These are phyloP conservation scores for Monoplex corrugatus DNA, from an alignment of 2,888 invertebrate species.

Conservation along the genomic window DNA sequence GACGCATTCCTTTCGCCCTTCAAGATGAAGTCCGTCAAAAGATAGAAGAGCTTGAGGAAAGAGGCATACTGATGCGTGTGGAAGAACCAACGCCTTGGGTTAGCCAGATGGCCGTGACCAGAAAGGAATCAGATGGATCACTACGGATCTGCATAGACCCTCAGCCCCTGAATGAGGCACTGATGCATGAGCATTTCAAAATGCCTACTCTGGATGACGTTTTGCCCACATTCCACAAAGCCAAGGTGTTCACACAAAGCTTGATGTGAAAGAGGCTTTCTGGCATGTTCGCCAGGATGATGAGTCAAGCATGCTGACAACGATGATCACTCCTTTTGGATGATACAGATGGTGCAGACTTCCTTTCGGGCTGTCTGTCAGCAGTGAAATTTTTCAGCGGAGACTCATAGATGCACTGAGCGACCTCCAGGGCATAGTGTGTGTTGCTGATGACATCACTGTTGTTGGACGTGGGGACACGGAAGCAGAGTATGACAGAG, in stretches of 20 bases:
- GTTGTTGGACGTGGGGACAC: conserved; percentile 57
- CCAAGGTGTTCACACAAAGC: conserved; percentile 62
- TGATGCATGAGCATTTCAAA: conserved; percentile 55
- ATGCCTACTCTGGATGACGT: conserved; percentile 63
- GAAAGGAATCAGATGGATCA: conserved; percentile 46
- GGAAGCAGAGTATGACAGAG: conserved; percentile 47
- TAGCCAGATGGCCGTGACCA: conserved; percentile 56
- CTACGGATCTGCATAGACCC: conserved; percentile 59
- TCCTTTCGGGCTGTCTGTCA: conserved; percentile 24
- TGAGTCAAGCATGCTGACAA: conserved; percentile 59
- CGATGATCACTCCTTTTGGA: conserved; percentile 66
- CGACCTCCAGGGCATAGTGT: conserved; percentile 55
- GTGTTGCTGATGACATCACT: conserved; percentile 58
- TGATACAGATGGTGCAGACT: conserved; percentile 57
- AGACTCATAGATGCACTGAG: conserved; percentile 55
- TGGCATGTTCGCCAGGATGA: conserved; percentile 60
- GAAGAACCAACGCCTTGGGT: conserved; percentile 56
- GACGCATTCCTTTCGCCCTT: conserved; percentile 50
- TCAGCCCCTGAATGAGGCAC: conserved; percentile 56
- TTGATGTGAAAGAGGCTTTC: conserved; percentile 63
- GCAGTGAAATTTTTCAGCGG: conserved; percentile 59
- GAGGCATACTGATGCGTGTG: conserved; percentile 48
- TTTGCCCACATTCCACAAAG: conserved; percentile 57
- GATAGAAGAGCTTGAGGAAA: conserved; percentile 45
- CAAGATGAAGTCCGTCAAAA: conserved; percentile 48